phyloP scores from a whole-genome alignment of 2,888 invertebrate genomes.

The Caenorhabditis sp. region DNA sequence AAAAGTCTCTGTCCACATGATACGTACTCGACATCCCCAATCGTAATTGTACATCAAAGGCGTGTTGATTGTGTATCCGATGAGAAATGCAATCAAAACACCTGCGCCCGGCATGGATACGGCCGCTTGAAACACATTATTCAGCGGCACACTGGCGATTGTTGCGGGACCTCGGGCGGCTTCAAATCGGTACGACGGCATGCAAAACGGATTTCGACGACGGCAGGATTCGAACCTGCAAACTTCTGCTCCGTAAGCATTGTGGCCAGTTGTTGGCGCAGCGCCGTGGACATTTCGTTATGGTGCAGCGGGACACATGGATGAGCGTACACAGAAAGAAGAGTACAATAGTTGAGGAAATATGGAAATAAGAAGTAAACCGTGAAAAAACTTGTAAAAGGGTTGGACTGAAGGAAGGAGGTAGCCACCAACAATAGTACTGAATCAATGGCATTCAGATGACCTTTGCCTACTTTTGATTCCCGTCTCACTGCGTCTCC shows the following conservation, averaged over 20 bases:
- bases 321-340: neutral
- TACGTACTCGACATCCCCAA: constrained; percentile 71
- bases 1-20: too few species aligned
- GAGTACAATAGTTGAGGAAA: too few species aligned
- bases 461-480: constrained; percentile 41
- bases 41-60: constrained; percentile 59
- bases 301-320: neutral
- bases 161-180: constrained; percentile 26
- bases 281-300: too few species aligned
- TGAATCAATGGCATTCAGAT: constrained; percentile 44
- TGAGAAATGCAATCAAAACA: constrained; percentile 53
- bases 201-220: constrained; percentile 59
- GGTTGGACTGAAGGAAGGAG: neutral
- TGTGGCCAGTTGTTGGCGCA: too few species aligned
- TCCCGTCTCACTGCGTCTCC: constrained; percentile 27
- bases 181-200: constrained; percentile 32
- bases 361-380: neutral
- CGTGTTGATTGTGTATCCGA: constrained; percentile 61
- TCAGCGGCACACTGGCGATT: constrained; percentile 7
- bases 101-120: constrained; percentile 25
- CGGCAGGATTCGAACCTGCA: constrained; percentile 80
- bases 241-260: constrained; percentile 80
- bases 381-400: neutral
- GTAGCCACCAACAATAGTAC: constrained; percentile 26
- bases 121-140: constrained; percentile 30